Percentiles rank a stretch among this genome's conserved stretches.
Conservation (phyloP, 2,113 vertebrate genomes). For the Hippocampus barbouri region DNA sequence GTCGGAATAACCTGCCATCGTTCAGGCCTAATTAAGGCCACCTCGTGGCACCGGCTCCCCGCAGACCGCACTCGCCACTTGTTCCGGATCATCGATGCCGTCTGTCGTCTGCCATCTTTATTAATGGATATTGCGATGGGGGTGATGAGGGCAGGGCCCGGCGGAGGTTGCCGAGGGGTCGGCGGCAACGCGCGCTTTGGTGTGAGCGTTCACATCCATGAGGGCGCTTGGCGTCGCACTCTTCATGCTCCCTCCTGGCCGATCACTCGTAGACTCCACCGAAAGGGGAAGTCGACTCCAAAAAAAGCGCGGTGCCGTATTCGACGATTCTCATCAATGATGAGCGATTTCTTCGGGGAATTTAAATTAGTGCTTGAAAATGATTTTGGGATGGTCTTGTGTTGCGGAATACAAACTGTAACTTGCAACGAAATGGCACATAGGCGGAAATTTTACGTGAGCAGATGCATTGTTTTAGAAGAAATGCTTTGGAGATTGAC, state of each 20-base stretch:
- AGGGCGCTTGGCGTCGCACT: constrained; percentile 49
- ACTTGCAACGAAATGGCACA: too few relatives aligned
- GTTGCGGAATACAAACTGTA: too few relatives aligned
- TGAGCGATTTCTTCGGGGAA: too few relatives aligned
- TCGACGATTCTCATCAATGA: too few relatives aligned
- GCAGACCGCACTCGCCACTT: constrained; percentile 57
- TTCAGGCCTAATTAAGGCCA: constrained; percentile 18
- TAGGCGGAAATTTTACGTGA: too few relatives aligned
- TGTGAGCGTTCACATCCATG: constrained; percentile 58
- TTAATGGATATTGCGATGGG: constrained; percentile 71
- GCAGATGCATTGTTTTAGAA: too few relatives aligned
- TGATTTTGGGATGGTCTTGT: too few relatives aligned
- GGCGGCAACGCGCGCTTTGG: constrained; percentile 48
- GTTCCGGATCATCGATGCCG: constrained; percentile 62
- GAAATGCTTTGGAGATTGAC: too few relatives aligned
- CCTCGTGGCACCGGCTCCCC: constrained; percentile 50
- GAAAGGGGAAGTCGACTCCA: too few relatives aligned
- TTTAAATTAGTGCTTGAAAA: too few relatives aligned
- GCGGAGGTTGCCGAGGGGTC: constrained; percentile 41
- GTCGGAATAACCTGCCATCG: constrained; percentile 21
- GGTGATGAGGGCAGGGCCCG: constrained; percentile 35
- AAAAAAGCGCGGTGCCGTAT: too few relatives aligned
- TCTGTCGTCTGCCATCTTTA: constrained; percentile 68
- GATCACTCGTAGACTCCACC: background rate
- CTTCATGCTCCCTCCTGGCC: constrained; percentile 4